phyloP scores from a whole-genome alignment of 2,113 vertebrate genomes.

The Caranx ignobilis region DNA sequence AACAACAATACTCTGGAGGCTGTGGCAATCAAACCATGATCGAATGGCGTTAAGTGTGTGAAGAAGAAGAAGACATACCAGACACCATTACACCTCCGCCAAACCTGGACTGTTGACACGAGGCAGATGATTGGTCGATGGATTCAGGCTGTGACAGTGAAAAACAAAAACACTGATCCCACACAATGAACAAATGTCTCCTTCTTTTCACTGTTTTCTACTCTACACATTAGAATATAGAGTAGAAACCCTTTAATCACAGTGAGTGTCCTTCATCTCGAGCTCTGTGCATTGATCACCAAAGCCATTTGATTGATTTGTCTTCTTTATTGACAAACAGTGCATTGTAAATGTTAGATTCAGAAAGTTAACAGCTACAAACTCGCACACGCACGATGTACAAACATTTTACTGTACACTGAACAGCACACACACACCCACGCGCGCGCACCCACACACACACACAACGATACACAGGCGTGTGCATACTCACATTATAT shows the following conservation, averaged over 20 bases:
- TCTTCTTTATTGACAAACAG: conserved; percentile 85
- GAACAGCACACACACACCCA: conserved; percentile 65
- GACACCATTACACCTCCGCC: too few species aligned
- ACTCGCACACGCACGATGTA: conserved; percentile 84
- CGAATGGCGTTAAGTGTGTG: too few species aligned
- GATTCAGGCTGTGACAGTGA: background rate
- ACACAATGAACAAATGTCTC: background rate
- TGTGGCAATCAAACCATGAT: too few species aligned
- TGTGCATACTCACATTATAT: conserved; percentile 65
- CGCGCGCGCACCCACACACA: conserved; percentile 29
- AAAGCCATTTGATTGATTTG: conserved; percentile 52
- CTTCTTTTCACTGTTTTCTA: background rate
- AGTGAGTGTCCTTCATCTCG: background rate
- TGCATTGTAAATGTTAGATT: conserved; percentile 85
- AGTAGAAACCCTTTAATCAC: background rate
- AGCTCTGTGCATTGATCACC: background rate
- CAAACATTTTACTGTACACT: conserved; percentile 83
- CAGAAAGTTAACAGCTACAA: conserved; percentile 86
- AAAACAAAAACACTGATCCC: background rate
- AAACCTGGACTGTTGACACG: background rate
- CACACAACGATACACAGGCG: conserved; percentile 46
- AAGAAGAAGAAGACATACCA: too few species aligned
- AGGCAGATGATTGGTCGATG: background rate
- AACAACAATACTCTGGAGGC: too few species aligned
- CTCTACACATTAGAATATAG: background rate